A percentile compares a stretch with the other conserved stretches of the same genome.
Evolutionary conservation across 2,113 vertebrate species (phyloP).

Genomic region (Pterophyllum scalare): DNA sequence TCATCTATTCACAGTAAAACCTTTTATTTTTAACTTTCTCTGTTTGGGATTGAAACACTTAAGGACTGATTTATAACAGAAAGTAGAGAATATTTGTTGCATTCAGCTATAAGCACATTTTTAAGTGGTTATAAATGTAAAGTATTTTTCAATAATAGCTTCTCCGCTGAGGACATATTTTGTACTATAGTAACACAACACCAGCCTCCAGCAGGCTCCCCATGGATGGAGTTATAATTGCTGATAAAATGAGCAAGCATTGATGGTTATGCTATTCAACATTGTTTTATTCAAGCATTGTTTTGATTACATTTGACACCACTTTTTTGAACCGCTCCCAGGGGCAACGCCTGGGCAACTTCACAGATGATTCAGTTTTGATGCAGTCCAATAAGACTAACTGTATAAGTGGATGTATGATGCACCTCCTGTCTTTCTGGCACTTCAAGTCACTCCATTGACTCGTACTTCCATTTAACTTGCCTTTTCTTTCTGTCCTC

Average conservation of each 20-base stretch:
- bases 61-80: background rate
- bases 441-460: background rate
- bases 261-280: background rate
- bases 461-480: background rate
- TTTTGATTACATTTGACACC: constrained; percentile 3
- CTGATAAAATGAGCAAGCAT: background rate
- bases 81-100: background rate
- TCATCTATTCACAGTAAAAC: background rate
- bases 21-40: background rate
- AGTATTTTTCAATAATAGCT: background rate
- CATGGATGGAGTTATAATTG: background rate
- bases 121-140: background rate
- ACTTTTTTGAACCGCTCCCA: background rate
- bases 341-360: background rate
- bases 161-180: background rate
- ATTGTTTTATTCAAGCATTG: background rate
- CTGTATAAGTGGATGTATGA: background rate
- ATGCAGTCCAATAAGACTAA: background rate
- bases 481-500: background rate
- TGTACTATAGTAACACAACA: background rate
- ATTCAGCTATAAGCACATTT: background rate
- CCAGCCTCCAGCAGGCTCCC: background rate
- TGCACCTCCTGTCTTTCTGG: background rate
- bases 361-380: background rate
- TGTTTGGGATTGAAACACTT: background rate